These are phyloP conservation scores for Microvelia longipes DNA, from an alignment of 1,140 invertebrate species.

Conservation along the genomic window DNA sequence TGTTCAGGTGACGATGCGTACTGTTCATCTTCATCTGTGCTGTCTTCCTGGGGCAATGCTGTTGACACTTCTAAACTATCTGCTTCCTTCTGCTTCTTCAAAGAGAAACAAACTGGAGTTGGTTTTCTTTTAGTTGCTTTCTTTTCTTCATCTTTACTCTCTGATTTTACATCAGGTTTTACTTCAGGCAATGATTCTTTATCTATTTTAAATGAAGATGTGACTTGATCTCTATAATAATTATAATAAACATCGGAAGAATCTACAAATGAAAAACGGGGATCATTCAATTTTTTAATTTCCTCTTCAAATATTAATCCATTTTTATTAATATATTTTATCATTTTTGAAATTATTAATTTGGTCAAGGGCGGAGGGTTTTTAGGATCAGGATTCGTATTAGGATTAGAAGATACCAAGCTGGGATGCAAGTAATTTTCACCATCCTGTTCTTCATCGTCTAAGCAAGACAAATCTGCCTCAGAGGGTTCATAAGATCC, in stretches of 20 bases:
- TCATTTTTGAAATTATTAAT: constrained; percentile 80
- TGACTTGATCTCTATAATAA: constrained; percentile 4
- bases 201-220: constrained; percentile 16
- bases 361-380: constrained; percentile 4
- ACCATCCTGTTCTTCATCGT: constrained; percentile 8
- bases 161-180: constrained; percentile 31
- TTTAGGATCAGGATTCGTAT: neutral
- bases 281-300: constrained; percentile 57
- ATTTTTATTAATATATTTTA: constrained; percentile 85
- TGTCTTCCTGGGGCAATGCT: constrained; percentile 44
- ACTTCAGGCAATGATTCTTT: constrained; percentile 28
- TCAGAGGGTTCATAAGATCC: constrained; percentile 44
- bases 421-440: constrained; percentile 70
- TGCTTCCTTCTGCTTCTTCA: constrained; percentile 59
- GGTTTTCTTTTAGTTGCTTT: constrained; percentile 16
- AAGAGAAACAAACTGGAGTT: constrained; percentile 63
- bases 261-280: constrained; percentile 11
- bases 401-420: constrained; percentile 38
- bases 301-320: constrained; percentile 81
- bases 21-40: constrained; percentile 41
- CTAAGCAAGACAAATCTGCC: constrained; percentile 2
- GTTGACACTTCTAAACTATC: constrained; percentile 34
- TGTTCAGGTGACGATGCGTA: constrained; percentile 16
- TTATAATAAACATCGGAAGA: constrained; percentile 5
- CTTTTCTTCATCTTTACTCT: neutral